Percentiles rank a stretch among this genome's conserved stretches.
phyloP scores from a whole-genome alignment of 2,888 invertebrate species.

The Polyommatus iphigenia region DNA sequence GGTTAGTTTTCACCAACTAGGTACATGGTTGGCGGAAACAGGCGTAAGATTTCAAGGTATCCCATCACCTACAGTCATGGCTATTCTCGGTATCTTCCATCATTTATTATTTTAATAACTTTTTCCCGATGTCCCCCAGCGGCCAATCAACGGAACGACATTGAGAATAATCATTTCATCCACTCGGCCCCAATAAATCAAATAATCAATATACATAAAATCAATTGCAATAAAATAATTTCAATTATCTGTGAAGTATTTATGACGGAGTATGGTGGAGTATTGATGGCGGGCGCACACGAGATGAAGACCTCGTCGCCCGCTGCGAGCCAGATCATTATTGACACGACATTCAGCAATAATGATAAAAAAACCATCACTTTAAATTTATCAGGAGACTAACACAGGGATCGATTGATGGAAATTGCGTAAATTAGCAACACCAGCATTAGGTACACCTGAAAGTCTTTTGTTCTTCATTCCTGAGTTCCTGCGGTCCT shows the following conservation, averaged over 20 bases:
- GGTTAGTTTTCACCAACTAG: too few relatives aligned
- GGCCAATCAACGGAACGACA: neutral
- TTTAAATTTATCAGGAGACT: neutral
- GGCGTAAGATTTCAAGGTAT: too few relatives aligned
- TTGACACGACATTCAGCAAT: neutral
- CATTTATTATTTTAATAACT: too few relatives aligned
- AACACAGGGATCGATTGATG: neutral
- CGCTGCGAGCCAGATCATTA: constrained; percentile 33
- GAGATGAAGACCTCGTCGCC: constrained; percentile 40
- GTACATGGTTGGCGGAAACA: too few relatives aligned
- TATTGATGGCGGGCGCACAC: constrained; percentile 9
- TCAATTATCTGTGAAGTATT: constrained; percentile 5
- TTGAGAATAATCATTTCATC: neutral
- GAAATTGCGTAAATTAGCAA: neutral
- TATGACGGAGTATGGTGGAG: neutral
- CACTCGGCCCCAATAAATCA: neutral
- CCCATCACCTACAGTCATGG: too few relatives aligned
- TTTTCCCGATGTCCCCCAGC: neutral
- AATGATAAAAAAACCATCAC: neutral
- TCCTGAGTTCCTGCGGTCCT: too few relatives aligned
- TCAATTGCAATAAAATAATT: constrained; percentile 21
- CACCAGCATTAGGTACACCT: neutral
- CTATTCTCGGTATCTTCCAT: too few relatives aligned
- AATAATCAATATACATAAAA: constrained; percentile 8
- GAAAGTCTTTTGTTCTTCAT: too few relatives aligned